Base-by-base conservation (phyloP, 2,113 vertebrate genomes). In the Prionailurus viverrinus region DNA sequence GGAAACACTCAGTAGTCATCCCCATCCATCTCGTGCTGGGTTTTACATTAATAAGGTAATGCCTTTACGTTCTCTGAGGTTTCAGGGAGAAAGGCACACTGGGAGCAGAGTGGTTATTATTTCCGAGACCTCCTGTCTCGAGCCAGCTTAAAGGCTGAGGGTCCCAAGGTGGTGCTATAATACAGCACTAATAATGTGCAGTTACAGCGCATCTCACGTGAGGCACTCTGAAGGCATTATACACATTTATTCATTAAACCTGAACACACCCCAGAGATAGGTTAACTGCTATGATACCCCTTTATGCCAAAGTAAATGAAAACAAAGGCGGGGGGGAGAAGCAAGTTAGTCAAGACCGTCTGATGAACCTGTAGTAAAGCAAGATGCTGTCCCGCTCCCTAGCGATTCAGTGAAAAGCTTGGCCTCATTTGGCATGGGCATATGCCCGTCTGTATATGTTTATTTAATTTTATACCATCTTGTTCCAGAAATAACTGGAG, bases 161-260 rank as follows among this genome's bases (percentile, higher is more conserved):
- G 88, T 97, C 97, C 97, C 96, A 12, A 92, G 95, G 95, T 69
- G 82, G 88, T 94, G 39, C 85, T 98, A 51, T 97, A 87, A 94
- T 86, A 94, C 88, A 84, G 79, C 78, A 80, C 96, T 97, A 97
- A 97, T 97, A 95, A 97, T 9, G 51, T 61, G 81, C 94, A 55
- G 85, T 97, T 95, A 92, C 12, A 73, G 92, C 11, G 27, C 79
- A 41, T 86, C 97, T 97, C 93, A 48, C 9, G 33, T 84, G 95
- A 97, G 93, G 93, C 91, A 3, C 94, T 82, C 92, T 0, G 18
- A 93, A 94, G 91, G 79, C 86, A 95, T 96, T 94, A 97, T 81
- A 94, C 89, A 91, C 83, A 78, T 94, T 98, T 97, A 97, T 94
- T 98, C 97, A 98, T 98, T 98, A 97, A 97, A 98, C 88, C 91